These are phyloP conservation scores for Clistopyga incitator DNA, from an alignment of 2,888 invertebrate species.

Conservation along the genomic window DNA sequence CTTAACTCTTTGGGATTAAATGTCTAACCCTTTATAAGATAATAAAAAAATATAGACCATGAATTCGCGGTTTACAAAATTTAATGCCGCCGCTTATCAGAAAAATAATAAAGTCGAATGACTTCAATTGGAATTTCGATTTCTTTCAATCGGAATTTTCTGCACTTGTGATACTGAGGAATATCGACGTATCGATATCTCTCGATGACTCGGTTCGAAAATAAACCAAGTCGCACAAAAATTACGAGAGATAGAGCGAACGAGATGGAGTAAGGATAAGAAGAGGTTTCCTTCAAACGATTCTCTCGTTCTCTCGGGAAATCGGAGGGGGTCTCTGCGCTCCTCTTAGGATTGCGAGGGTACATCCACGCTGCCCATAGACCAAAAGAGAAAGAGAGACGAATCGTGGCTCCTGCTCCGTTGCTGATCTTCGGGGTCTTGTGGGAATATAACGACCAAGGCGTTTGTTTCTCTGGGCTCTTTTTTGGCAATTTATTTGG, in stretches of 20 bases:
- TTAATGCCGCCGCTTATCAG: not conserved
- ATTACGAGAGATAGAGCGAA: conserved; percentile 31
- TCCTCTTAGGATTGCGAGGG: conserved; percentile 82
- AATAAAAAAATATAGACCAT: not conserved
- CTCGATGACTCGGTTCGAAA: not conserved
- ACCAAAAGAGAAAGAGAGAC: conserved; percentile 76
- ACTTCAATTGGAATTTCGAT: not conserved
- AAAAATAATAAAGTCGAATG: conserved; percentile 8
- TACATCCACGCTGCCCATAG: conserved; percentile 79
- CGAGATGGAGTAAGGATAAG: conserved; percentile 44
- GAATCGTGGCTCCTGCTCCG: conserved; percentile 28
- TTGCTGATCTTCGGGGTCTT: conserved; percentile 27
- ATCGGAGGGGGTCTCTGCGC: conserved; percentile 71
- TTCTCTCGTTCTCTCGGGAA: conserved; percentile 65
- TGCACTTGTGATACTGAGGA: not conserved
- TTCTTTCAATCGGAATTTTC: conserved; percentile 7
- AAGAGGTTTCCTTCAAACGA: conserved; percentile 55
- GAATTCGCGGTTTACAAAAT: not conserved
- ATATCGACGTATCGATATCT: conserved; percentile 13
- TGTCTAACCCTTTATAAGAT: too few species aligned
- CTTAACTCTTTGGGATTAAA: too few species aligned
- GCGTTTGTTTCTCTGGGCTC: conserved; percentile 50
- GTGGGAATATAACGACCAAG: conserved; percentile 54
- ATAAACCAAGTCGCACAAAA: conserved; percentile 16
- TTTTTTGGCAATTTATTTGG: conserved; percentile 5